phyloP scores from a whole-genome alignment of 1,140 invertebrate species.

The Epicauta chinensis region DNA sequence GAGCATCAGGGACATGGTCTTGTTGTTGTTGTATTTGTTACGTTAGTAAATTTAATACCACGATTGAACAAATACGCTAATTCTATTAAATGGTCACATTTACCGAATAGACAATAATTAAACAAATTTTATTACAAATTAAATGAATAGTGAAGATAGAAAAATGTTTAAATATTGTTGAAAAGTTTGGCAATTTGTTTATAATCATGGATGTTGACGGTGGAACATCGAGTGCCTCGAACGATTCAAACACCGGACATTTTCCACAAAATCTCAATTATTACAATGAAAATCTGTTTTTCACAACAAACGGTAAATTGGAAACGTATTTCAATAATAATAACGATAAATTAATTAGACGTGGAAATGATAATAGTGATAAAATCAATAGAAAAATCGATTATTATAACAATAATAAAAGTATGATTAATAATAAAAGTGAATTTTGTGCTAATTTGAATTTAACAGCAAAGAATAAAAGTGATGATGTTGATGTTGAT shows the following conservation, averaged over 20 bases:
- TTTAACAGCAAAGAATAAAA: slow-evolving; percentile 8
- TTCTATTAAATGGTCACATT: no score
- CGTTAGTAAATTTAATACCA: no score
- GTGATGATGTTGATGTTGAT: slow-evolving; percentile 19
- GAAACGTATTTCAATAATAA: slow-evolving; percentile 30
- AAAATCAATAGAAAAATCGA: slow-evolving; percentile 17
- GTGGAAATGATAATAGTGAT: slow-evolving; percentile 19
- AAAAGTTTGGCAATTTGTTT: background rate
- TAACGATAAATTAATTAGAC: slow-evolving; percentile 16
- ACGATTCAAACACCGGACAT: slow-evolving; percentile 33
- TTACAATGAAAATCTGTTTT: slow-evolving; percentile 36
- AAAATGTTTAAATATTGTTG: no score
- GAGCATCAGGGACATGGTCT: slow-evolving; percentile 11
- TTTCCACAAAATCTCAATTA: slow-evolving; percentile 32
- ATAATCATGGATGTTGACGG: slow-evolving; percentile 35
- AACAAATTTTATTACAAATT: no score
- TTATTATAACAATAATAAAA: slow-evolving; percentile 8
- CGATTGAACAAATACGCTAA: no score
- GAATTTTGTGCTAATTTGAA: slow-evolving; percentile 19
- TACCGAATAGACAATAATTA: no score
- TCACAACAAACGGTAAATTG: slow-evolving; percentile 29
- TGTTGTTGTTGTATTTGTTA: background rate
- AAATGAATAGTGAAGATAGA: no score
- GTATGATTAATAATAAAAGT: slow-evolving; percentile 13
- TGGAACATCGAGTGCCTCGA: slow-evolving; percentile 35